Evolutionary conservation across 2,888 invertebrate species (phyloP).

Genomic region (Macrophya alboannulata): DNA sequence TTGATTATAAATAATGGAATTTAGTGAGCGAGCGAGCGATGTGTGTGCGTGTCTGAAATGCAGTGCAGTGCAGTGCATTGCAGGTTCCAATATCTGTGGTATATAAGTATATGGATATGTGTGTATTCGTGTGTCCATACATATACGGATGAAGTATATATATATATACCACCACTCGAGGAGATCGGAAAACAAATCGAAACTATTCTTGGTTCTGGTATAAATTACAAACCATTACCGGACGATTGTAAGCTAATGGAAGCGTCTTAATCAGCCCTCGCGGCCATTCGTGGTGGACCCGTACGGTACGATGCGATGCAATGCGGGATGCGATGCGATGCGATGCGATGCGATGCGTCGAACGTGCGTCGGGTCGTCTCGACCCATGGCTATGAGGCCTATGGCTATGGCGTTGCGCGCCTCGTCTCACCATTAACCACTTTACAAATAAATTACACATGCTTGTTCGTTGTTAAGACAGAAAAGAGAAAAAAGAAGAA

Average conservation of each 20-base stretch:
- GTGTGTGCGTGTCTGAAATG: background rate
- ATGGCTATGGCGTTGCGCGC: constrained; percentile 1
- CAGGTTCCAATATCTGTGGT: background rate
- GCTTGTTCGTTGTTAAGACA: constrained; percentile 32
- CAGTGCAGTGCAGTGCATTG: background rate
- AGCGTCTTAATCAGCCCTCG: constrained; percentile 56
- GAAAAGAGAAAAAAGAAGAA: constrained; percentile 43
- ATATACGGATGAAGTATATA: background rate
- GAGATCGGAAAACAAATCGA: constrained; percentile 46
- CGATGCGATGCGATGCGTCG: background rate
- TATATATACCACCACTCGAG: background rate
- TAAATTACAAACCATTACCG: constrained; percentile 57
- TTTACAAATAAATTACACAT: constrained; percentile 48
- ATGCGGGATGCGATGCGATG: background rate
- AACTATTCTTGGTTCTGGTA: constrained; percentile 52
- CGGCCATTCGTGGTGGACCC: constrained; percentile 19
- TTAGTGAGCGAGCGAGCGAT: background rate
- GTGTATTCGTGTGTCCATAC: background rate
- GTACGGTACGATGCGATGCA: background rate
- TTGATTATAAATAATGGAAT: constrained; percentile 39
- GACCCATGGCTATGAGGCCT: no score
- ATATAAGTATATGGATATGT: background rate
- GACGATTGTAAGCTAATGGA: constrained; percentile 56
- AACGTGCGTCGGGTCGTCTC: no score
- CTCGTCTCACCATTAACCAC: constrained; percentile 50